A percentile compares a stretch with the other conserved stretches of the same genome.
phyloP scores from a whole-genome alignment of 2,797 vertebrate genomes.

The Centroberyx gerrardi region DNA sequence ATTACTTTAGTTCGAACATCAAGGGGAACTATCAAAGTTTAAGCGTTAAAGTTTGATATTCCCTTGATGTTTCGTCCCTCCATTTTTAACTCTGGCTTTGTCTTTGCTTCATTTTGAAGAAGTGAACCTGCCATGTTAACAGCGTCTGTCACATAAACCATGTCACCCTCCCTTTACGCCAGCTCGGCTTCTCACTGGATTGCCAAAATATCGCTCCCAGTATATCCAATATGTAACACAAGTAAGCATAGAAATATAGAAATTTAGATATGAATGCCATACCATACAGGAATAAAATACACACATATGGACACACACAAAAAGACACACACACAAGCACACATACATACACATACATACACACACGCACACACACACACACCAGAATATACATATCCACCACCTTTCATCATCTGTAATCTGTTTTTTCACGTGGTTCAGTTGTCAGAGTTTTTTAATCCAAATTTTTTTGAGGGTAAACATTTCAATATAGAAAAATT shows the following conservation, averaged over 20 bases:
- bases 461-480: slow-evolving; percentile 65
- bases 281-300: slow-evolving; percentile 32
- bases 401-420: slow-evolving; percentile 79
- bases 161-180: slow-evolving; percentile 52
- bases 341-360: slow-evolving; percentile 8
- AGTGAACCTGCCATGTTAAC: slow-evolving; percentile 75
- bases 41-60: slow-evolving; percentile 46
- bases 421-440: slow-evolving; percentile 92
- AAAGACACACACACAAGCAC: not conserved
- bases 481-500: slow-evolving; percentile 72
- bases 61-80: slow-evolving; percentile 53
- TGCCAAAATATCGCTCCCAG: slow-evolving; percentile 44
- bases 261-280: slow-evolving; percentile 6
- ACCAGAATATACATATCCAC: slow-evolving; percentile 60
- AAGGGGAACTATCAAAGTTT: slow-evolving; percentile 63
- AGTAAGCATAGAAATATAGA: slow-evolving; percentile 17
- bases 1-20: slow-evolving; percentile 34
- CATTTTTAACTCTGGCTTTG: slow-evolving; percentile 30
- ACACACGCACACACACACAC: slow-evolving; percentile 49
- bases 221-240: slow-evolving; percentile 39
- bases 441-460: slow-evolving; percentile 88
- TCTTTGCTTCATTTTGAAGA: slow-evolving; percentile 61
- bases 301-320: too few species aligned
- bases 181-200: slow-evolving; percentile 66
- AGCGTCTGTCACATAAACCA: slow-evolving; percentile 65